Conservation (phyloP, 2,113 vertebrate species). For the Acanthochromis polyacanthus region DNA sequence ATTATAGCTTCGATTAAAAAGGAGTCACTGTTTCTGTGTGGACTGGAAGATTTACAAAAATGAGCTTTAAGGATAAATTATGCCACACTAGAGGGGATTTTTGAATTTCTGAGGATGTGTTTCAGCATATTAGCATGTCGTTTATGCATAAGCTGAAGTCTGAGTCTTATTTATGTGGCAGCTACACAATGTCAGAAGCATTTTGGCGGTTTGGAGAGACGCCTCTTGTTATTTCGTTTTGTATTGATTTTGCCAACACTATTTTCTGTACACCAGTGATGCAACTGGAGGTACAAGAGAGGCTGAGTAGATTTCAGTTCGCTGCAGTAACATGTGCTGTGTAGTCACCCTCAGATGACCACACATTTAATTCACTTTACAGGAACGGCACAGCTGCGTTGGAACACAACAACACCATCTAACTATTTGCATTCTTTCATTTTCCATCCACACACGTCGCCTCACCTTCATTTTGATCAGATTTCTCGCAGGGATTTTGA, state of each 20-base stretch:
- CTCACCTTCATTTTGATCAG: neutral
- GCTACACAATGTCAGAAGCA: neutral
- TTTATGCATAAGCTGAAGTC: neutral
- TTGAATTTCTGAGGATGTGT: neutral
- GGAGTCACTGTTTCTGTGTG: neutral
- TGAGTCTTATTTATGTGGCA: neutral
- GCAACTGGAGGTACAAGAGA: too few species aligned
- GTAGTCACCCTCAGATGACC: conserved; percentile 2
- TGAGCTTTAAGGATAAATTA: conserved; percentile 2
- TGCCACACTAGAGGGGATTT: neutral
- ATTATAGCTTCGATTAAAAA: conserved; percentile 24
- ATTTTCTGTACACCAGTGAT: neutral
- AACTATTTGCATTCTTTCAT: too few species aligned
- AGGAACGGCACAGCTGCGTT: neutral
- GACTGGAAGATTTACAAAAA: neutral
- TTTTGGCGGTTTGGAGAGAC: neutral
- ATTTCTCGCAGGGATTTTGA: conserved; percentile 10
- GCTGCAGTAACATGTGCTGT: neutral
- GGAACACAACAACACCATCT: neutral
- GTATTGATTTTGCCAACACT: neutral
- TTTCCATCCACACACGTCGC: too few species aligned
- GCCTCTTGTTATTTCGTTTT: neutral
- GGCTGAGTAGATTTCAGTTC: neutral
- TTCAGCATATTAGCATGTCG: neutral
- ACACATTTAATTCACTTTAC: conserved; percentile 46